Evolutionary conservation across 2,888 invertebrate species (phyloP), one percentile per base, ranked within the genome.

Genomic region (Melolontha melolontha): DNA sequence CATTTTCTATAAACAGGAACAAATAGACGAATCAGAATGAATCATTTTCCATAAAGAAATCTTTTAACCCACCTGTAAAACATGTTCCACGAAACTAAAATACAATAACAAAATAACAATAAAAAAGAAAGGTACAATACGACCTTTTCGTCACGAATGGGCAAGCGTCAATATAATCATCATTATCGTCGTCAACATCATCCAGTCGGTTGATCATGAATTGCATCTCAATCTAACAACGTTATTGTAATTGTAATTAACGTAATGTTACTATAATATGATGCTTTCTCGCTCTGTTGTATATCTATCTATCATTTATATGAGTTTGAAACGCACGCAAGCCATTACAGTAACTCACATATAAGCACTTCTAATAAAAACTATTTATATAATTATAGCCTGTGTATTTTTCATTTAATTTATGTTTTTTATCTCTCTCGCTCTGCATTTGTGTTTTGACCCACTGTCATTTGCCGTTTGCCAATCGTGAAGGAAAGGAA

Each of bases 181-280:
- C 27, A 57, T 34, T 34, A 34, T 34, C 34, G 34, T 34, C 34
- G 34, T 34, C 34, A 34, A 34, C 34, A 34, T 49, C 59, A 47
- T 62, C 49, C 11, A 47, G 49, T 34, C 16, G 42, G 47, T 34
- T 34, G 34, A 6, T 62, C 59, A 62, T 62, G 59, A 62, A 62
- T 62, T 62, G 59, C 59, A 62, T 62, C 47, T 62, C 47, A 62
- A 62, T 62, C 34, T 34, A 34, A 62, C 47, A 49, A 47, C 34
- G 44, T 44, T 16, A 62, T 62, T 62, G 59, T 62, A 62, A 62
- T 62, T 16, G 59, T 49, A 62, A 62, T 62, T 62, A 62, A 62
- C 47, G 47, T 47, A 62, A 62, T 42, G 14, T 62, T 62, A 62
- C 47, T 16, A n/a, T n/a, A 62, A 62, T 62, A 62, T 52, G 51